phyloP scores from a whole-genome alignment of 2,113 vertebrate genomes.

The Turdus rufiventris region DNA sequence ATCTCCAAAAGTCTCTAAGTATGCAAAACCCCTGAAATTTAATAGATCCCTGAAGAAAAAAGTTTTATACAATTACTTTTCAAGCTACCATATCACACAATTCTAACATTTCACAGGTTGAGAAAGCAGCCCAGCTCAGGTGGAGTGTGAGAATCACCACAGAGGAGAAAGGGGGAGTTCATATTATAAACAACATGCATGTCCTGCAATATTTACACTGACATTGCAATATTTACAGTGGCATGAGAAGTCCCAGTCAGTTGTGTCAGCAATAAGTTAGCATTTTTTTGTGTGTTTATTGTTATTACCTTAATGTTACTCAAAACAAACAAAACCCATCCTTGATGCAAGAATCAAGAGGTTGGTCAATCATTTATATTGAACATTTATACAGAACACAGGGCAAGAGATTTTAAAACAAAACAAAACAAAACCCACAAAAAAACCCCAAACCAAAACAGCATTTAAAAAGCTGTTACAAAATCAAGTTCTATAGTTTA shows the following conservation, averaged over 20 bases:
- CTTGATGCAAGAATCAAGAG: background rate
- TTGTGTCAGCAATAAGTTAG: background rate
- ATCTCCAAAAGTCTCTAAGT: background rate
- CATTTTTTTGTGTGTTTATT: background rate
- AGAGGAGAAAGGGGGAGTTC: background rate
- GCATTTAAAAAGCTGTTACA: background rate
- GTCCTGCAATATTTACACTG: background rate
- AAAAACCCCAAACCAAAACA: background rate
- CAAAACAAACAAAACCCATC: background rate
- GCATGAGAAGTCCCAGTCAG: background rate
- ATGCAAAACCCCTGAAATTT: background rate
- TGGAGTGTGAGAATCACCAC: background rate
- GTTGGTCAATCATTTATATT: background rate
- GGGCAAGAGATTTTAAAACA: background rate
- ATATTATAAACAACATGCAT: background rate
- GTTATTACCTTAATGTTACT: background rate
- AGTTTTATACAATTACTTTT: background rate
- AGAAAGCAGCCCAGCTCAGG: background rate
- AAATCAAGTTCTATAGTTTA: background rate
- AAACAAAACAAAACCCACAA: too few species aligned
- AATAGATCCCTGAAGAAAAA: background rate
- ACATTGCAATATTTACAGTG: background rate
- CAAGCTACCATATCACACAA: background rate
- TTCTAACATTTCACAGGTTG: accelerated
- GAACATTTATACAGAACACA: background rate